Percentiles rank a stretch among this genome's conserved stretches.
Conservation (phyloP, 2,888 invertebrate species). For the Sminthurides aquaticus region DNA sequence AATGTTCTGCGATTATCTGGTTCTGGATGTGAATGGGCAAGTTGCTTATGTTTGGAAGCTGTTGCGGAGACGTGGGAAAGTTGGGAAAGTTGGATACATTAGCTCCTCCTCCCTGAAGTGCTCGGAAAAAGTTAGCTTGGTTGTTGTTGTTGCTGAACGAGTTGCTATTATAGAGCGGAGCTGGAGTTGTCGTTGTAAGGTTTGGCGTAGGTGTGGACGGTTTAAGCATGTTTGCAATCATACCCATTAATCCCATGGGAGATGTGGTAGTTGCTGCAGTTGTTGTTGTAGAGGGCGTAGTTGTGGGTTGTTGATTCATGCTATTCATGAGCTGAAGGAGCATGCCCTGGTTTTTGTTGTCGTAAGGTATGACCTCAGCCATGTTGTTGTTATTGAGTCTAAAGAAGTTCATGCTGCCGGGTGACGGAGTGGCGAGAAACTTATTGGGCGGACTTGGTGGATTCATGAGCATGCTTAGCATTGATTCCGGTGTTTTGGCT, state of each 20-base stretch:
- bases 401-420: slow-evolving; percentile 11
- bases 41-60: too few species aligned
- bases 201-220: neutral
- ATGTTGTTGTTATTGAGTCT: neutral
- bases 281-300: slow-evolving; percentile 3
- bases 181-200: neutral
- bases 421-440: slow-evolving; percentile 16
- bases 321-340: neutral
- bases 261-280: slow-evolving; percentile 4
- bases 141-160: neutral
- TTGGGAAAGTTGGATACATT: too few species aligned
- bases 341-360: neutral
- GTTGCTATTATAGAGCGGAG: neutral
- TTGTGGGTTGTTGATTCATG: neutral
- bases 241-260: slow-evolving; percentile 2
- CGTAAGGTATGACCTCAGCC: neutral
- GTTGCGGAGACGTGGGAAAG: too few species aligned
- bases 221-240: slow-evolving; percentile 14
- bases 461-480: neutral
- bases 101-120: too few species aligned
- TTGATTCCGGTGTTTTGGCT: too few species aligned
- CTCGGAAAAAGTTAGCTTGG: too few species aligned
- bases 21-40: too few species aligned
- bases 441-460: neutral
- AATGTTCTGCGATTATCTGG: too few species aligned